Base-by-base conservation (phyloP, 1,140 invertebrate genomes). In the Druon quercuslanigerum region DNA sequence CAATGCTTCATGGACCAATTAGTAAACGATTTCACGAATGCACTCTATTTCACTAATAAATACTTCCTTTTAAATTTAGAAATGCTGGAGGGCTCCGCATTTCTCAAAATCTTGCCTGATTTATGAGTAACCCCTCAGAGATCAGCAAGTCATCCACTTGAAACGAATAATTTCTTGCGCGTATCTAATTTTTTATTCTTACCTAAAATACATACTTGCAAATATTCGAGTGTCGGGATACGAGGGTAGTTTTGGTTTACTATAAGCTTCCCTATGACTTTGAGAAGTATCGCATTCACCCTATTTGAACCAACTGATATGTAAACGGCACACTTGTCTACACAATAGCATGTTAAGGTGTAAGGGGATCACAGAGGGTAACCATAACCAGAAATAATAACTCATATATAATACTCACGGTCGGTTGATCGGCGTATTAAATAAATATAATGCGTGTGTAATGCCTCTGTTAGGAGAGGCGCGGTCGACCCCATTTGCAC, bases 381-480 rank as follows among this genome's bases (percentile, higher is more conserved):
- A 82, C 84, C 82, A 78, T 83, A 86, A 87, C 82, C 82, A 87
- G 86, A 87, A 88, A 87, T 88, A 88, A 87, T 88, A 88, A 88
- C 83, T 81, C 82, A 71, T 75, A n/a, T 73, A 84, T 81, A 82
- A 81, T 79, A 80, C 66, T 75, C 79, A 79, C 78, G 79, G 81
- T 77, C 75, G 72, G 76, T 33, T 33, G 13, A 25, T 60, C 19
- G 83, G 81, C 85, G 79, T 87, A 88, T 90, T 90, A 86, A 88
- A 90, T 89, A 90, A 90, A 90, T 90, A 89, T 89, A 82, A 90
- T 84, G 79, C 87, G 83, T 80, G 79, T 87, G 83, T 88, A 87
- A 87, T 85, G 82, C 78, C 73, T 81, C 79, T 80, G 83, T 86
- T 83, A 82, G 81, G 78, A 85, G 85, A 83, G 82, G 80, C 74